Evolutionary conservation across 2,113 vertebrate species (phyloP).

Genomic region (Ictidomys tridecemlineatus): DNA sequence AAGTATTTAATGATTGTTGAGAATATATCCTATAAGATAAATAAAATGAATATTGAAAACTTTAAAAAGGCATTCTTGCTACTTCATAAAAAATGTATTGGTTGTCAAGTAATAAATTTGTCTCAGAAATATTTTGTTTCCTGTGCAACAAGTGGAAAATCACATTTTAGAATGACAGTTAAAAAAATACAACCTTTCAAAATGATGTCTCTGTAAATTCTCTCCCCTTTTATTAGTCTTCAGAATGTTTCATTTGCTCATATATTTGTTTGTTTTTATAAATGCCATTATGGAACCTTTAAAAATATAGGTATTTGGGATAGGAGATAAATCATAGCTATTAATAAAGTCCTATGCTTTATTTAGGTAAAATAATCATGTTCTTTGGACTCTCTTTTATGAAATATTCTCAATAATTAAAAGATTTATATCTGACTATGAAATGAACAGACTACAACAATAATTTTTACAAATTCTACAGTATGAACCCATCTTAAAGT

Average conservation of each 20-base stretch:
- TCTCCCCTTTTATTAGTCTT: neutral
- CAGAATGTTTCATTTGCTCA: conserved; percentile 46
- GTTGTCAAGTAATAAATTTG: neutral
- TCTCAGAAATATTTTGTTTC: neutral
- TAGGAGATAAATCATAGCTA: conserved; percentile 27
- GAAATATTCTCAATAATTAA: conserved; percentile 54
- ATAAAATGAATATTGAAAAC: conserved; percentile 31
- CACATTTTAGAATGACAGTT: conserved; percentile 29
- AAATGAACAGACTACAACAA: conserved; percentile 40
- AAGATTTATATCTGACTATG: conserved; percentile 38
- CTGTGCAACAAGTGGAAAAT: neutral
- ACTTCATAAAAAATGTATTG: conserved; percentile 24
- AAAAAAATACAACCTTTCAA: neutral
- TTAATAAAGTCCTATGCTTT: conserved; percentile 31
- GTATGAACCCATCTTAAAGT: conserved; percentile 54
- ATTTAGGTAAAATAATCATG: conserved; percentile 37
- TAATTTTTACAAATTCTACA: conserved; percentile 66
- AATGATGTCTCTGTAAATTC: conserved; percentile 45
- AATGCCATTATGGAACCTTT: conserved; percentile 30
- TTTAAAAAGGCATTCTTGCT: neutral
- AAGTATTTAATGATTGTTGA: neutral
- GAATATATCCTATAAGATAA: neutral
- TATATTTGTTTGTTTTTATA: conserved; percentile 17
- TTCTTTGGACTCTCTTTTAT: conserved; percentile 56
- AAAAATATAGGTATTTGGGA: conserved; percentile 21